Evolutionary conservation across 2,797 vertebrate species (phyloP), one percentile per base, ranked within the genome.

Genomic region (Chelmon rostratus): DNA sequence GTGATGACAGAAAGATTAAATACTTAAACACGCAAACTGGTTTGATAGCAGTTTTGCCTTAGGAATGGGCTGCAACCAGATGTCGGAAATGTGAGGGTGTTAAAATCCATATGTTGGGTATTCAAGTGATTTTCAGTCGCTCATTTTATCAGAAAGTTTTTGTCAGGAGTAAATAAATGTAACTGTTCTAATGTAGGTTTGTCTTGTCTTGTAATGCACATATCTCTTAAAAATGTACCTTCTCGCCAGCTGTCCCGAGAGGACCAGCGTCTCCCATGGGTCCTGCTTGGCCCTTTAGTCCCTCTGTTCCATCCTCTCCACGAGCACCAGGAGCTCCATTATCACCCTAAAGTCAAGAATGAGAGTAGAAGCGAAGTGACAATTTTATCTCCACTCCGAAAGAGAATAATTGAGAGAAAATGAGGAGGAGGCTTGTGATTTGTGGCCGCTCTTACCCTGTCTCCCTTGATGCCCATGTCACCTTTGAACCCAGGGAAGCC

Each of bases 401-500:
- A 33, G 21, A 65, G 31, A 80, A 68, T 12, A 66, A 49, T 9
- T 50, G 8, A 23, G 2, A 54, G 13, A 61, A 68, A 75, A 57
- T 64, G 13, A 64, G 52, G 35, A 25, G 8, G 25, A 68, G 38
- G 18, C 5, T 57, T 56, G 16, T 64, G 31, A 66, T 78, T 46
- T 56, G 59, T 5, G 23, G 49, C 8, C 5, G 8, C 53, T 38
- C 96, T 96, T 93, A 98, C 97, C 94, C 93, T 91, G 82, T 99
- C 97, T 93, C 97, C 97, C 65, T 95, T 96, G 76, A 93, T 78
- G 40, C 97, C 97, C 90, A 94, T 95, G 67, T 98, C 97, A 50
- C 97, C 97, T 94, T 97, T 98, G 87, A 95, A 94, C 76, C 97
- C 97, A 0, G 96, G 96, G 81, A 98, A 98, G 72, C 97, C 97